Conservation (phyloP, 1,140 invertebrate species). For the Drosophila pseudoobscura region DNA sequence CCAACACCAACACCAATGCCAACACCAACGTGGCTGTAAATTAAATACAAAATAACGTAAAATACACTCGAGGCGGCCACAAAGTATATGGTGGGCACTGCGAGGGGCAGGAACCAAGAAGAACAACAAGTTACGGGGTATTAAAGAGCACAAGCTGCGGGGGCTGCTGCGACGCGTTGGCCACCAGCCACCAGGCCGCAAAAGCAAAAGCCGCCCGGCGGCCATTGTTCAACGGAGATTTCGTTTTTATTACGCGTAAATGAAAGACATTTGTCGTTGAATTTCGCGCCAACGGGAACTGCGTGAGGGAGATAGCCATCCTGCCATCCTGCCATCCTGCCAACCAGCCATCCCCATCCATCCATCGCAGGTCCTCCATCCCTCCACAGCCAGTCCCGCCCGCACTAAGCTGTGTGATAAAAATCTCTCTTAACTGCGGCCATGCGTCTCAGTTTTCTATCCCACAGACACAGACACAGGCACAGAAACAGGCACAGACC, state of each 20-base stretch:
- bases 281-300: constrained; percentile 25
- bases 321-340: background rate
- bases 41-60: constrained; percentile 67
- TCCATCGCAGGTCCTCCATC: too few species aligned
- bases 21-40: constrained; percentile 18
- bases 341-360: background rate
- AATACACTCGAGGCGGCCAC: constrained; percentile 60
- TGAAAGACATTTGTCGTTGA: constrained; percentile 67
- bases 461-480: background rate
- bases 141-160: background rate
- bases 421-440: constrained; percentile 41
- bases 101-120: background rate
- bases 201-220: constrained; percentile 51
- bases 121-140: constrained; percentile 47
- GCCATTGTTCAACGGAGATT: constrained; percentile 63
- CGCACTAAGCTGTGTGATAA: constrained; percentile 46
- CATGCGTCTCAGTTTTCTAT: constrained; percentile 8
- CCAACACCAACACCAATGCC: too few species aligned
- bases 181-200: constrained; percentile 9
- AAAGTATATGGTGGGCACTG: constrained; percentile 18
- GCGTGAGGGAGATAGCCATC: background rate
- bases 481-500: too few species aligned
- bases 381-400: background rate
- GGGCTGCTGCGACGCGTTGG: background rate
- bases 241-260: constrained; percentile 72